These are phyloP conservation scores for Phoebastria nigripes DNA, from an alignment of 2,797 vertebrate species.

Conservation along the genomic window DNA sequence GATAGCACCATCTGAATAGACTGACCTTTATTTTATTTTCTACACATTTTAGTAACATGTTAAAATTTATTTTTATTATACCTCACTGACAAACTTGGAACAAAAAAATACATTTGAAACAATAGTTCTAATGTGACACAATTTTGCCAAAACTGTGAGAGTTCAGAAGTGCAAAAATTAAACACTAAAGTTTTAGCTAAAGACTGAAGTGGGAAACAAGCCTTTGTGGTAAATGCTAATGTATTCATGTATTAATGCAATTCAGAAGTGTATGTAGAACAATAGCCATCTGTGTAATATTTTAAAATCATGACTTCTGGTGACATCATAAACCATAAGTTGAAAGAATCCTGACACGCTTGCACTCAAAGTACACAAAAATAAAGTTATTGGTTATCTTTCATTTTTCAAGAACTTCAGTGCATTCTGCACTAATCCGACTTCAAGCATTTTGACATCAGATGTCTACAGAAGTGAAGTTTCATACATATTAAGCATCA, in stretches of 20 bases:
- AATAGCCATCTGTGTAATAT: background rate
- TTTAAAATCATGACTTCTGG: constrained; percentile 41
- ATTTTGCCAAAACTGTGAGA: background rate
- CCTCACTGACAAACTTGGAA: background rate
- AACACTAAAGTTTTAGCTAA: background rate
- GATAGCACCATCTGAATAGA: background rate
- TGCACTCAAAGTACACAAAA: background rate
- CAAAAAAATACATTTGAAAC: background rate
- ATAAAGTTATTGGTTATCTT: background rate
- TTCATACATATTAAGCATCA: background rate
- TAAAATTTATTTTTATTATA: background rate
- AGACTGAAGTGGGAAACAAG: background rate
- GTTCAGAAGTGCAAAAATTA: background rate
- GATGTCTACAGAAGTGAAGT: background rate
- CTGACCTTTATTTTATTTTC: background rate
- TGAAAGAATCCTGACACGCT: background rate
- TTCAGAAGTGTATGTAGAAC: background rate
- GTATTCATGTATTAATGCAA: background rate
- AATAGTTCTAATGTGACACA: background rate
- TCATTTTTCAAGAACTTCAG: background rate
- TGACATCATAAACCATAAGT: constrained; percentile 67
- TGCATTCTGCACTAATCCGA: background rate
- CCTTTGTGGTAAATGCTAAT: background rate
- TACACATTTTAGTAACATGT: background rate
- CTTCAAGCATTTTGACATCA: background rate